Base-by-base conservation (phyloP, 2,113 vertebrate species). In the Dendrocopos noguchii region DNA sequence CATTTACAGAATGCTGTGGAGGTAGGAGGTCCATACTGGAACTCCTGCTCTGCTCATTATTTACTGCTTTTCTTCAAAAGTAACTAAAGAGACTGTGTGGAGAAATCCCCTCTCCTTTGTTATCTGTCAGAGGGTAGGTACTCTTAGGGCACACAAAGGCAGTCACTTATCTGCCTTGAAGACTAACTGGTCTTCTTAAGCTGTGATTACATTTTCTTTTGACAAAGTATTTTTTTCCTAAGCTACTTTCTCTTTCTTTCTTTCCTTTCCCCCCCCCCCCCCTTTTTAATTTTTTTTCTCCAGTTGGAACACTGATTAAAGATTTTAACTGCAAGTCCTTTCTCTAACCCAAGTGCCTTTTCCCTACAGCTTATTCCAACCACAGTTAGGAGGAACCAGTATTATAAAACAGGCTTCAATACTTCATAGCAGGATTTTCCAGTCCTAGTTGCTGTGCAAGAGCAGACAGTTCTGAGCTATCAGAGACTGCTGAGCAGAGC, bases 1-100 rank as follows among this genome's bases (percentile, higher is more conserved):
- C 36, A n/a, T 52, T 67, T 56, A 4, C 39, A 4, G 2, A 57
- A n/a, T 0, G 1, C 13, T 50, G n/a, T 7, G 14, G 16, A 55
- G 77, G 44, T 19, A 55, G 13, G 10, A 57, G 63, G 25, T 81
- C 74, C 22, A 1, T 9, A 5, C 5, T 70, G 36, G n/a, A 73
- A 76, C n/a, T 70, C 72, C 39, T 84, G 34, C 59, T 60, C 10
- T 63, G 44, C 31, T 75, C 24, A 7, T 14, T 57, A 71, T 50
- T 57, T 33, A 67, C 11, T 47, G 42, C 14, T 52, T 88, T 84
- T 93, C 55, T 8, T 63, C 66, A 89, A 59, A 70, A 90, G 39
- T 53, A 71, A 21, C 9, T 16, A 15, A 71, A 83, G 15, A 75
- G 86, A 72, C 63, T 72, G 55, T 34, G 20, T 22, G 29, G 27